A percentile compares a stretch with the other conserved stretches of the same genome.
These are phyloP conservation scores for Microtus ochrogaster DNA, from an alignment of 2,113 vertebrate species.

Conservation along the genomic window DNA sequence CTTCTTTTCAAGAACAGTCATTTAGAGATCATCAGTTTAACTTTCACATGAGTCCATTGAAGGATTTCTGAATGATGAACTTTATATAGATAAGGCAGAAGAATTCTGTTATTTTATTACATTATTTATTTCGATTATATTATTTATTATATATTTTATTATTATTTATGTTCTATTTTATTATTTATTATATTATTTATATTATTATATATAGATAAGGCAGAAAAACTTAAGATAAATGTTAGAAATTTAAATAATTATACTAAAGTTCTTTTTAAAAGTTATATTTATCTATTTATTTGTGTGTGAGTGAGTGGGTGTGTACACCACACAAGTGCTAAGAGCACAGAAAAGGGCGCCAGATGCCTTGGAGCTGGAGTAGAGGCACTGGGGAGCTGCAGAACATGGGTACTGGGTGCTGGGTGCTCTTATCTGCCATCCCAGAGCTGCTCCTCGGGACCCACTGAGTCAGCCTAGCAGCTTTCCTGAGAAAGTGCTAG, in stretches of 20 bases:
- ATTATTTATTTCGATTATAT: too few species aligned
- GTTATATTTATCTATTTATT: too few species aligned
- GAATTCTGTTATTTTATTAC: background rate
- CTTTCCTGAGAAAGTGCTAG: slow-evolving; percentile 55
- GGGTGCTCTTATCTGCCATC: background rate
- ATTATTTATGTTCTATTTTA: too few species aligned
- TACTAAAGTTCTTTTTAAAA: slow-evolving; percentile 3
- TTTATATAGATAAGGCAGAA: slow-evolving; percentile 32
- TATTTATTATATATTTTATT: background rate
- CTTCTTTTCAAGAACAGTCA: slow-evolving; percentile 32
- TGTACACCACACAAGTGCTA: too few species aligned
- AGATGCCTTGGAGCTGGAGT: background rate
- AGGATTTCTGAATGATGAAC: slow-evolving; percentile 17
- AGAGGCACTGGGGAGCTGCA: background rate
- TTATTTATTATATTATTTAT: too few species aligned
- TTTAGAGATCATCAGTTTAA: background rate
- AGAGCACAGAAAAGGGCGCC: background rate
- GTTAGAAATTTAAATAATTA: slow-evolving; percentile 2
- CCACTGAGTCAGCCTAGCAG: background rate
- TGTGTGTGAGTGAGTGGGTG: too few species aligned
- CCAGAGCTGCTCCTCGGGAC: background rate
- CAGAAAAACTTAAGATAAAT: slow-evolving; percentile 50
- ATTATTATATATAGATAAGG: background rate
- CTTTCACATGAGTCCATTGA: slow-evolving; percentile 7
- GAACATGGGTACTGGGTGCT: too few species aligned